Evolutionary conservation across 2,797 vertebrate genomes (phyloP).

Genomic region (Bufotes viridis): DNA sequence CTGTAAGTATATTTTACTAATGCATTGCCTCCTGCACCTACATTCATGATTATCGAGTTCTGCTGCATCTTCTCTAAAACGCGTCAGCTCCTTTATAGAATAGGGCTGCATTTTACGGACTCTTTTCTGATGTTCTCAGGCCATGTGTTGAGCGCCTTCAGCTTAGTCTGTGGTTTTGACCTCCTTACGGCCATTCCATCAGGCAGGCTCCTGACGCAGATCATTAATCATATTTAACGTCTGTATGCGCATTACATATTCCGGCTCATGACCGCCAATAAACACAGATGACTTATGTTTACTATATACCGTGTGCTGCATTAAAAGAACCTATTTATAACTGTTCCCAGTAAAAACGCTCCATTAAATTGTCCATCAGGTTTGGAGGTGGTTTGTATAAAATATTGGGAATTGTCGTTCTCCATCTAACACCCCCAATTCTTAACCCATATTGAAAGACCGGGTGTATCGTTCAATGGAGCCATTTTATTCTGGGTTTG

Average conservation of each 20-base stretch:
- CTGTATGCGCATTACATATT: neutral
- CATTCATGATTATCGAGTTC: neutral
- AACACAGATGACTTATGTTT: constrained; percentile 24
- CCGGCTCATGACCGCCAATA: neutral
- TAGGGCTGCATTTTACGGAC: neutral
- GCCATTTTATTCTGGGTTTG: too few relatives aligned
- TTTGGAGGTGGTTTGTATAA: neutral
- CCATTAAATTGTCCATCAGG: neutral
- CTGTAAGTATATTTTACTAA: constrained; percentile 74
- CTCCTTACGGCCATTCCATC: neutral
- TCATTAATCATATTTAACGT: constrained; percentile 1
- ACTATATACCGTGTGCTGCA: neutral
- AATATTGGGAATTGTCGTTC: neutral
- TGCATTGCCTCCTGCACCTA: neutral
- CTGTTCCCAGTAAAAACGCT: neutral
- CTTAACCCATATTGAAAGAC: neutral
- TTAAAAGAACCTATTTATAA: neutral
- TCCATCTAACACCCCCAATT: neutral
- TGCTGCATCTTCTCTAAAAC: neutral
- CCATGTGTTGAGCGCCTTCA: neutral
- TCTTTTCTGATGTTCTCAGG: neutral
- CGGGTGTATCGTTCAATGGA: too few relatives aligned
- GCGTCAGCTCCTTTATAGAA: neutral
- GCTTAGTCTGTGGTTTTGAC: neutral
- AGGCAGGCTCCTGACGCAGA: neutral